Base-by-base conservation (phyloP, 92 coral and sea anemone species). In the Umimayanthus kanabou region DNA sequence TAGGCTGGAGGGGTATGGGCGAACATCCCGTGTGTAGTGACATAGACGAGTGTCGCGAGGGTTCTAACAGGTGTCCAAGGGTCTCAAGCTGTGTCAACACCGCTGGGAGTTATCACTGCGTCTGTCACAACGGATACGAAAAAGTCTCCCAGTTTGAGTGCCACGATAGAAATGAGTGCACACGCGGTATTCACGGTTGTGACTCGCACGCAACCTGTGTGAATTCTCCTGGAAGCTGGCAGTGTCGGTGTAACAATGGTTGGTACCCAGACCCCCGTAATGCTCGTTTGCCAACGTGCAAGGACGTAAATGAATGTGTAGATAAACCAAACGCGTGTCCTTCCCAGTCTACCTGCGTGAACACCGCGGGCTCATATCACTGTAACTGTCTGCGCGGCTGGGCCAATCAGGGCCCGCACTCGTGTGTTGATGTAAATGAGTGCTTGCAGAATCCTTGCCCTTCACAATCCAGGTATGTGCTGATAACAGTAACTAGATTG, bases 91-190 rank as follows among this genome's bases (percentile, higher is more conserved):
- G 95, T 70, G 70, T 88, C 73, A 92, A 92, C 85, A 90, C 93
- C 8, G 75, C 33, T 26, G 95, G 95, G 10, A 90, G 93, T 65
- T 92, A 92, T 85, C 55, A 88, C 72, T 92, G 95, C 64, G 88
- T 79, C 26, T 92, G 95, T 55, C 64, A 90, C 28, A 84, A 85
- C 75, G 95, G 95, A 2, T 92, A 87, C 87, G 76, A 84, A 58
- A 90, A 92, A 74, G 78, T 83, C 49, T 88, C 93, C 26, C 83
- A 88, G 80, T 88, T 90, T 72, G 82, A 29, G 49, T 92, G 95
- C 66, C 53, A 33, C 29, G 98, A 94, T 57, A 91, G 91, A 26
- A 39, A 94, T 30, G 98, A 94, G 80, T 94, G 98, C 83, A 90
- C 93, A 33, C 94, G 89, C 23, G 94, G 94, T 14, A 87, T 90